These are phyloP conservation scores for Colistium nudipinnis DNA, from an alignment of 2,113 vertebrate genomes.

Conservation along the genomic window DNA sequence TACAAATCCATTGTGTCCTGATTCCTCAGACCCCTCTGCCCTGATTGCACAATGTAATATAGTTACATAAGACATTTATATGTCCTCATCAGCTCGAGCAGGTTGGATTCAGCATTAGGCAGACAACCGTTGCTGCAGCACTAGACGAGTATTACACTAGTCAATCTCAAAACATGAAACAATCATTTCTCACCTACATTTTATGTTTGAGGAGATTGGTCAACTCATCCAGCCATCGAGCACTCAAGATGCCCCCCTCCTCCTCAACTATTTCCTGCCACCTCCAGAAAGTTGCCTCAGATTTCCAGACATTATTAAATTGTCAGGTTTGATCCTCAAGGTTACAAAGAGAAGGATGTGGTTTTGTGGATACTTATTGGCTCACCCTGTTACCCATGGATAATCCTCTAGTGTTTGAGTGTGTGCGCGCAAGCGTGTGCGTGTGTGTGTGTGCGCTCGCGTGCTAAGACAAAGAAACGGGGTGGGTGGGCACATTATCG, in stretches of 20 bases:
- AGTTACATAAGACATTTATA: conserved; percentile 74
- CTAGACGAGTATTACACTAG: conserved; percentile 33
- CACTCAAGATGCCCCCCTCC: conserved; percentile 35
- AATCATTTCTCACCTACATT: conserved; percentile 55
- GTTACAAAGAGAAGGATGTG: conserved; percentile 39
- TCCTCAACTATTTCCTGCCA: conserved; percentile 16
- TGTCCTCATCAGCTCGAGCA: conserved; percentile 62
- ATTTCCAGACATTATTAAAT: conserved; percentile 53
- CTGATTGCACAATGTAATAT: conserved; percentile 74
- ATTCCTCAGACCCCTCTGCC: conserved; percentile 63
- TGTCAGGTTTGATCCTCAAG: conserved; percentile 40
- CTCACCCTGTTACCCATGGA: conserved; percentile 34
- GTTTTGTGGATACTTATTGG: conserved; percentile 32
- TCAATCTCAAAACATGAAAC: conserved; percentile 50
- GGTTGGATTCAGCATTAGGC: conserved; percentile 31
- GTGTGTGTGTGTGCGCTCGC: background rate
- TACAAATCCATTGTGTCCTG: conserved; percentile 70
- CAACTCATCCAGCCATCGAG: conserved; percentile 40
- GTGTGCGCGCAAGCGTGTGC: background rate
- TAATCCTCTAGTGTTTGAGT: conserved; percentile 8
- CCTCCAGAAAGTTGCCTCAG: conserved; percentile 45
- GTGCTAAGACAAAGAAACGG: conserved; percentile 36
- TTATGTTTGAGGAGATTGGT: conserved; percentile 35
- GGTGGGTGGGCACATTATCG: conserved; percentile 56
- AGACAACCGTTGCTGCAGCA: conserved; percentile 29